Evolutionary conservation across 1,140 invertebrate genomes (phyloP).

Genomic region (Kradibia gibbosae): DNA sequence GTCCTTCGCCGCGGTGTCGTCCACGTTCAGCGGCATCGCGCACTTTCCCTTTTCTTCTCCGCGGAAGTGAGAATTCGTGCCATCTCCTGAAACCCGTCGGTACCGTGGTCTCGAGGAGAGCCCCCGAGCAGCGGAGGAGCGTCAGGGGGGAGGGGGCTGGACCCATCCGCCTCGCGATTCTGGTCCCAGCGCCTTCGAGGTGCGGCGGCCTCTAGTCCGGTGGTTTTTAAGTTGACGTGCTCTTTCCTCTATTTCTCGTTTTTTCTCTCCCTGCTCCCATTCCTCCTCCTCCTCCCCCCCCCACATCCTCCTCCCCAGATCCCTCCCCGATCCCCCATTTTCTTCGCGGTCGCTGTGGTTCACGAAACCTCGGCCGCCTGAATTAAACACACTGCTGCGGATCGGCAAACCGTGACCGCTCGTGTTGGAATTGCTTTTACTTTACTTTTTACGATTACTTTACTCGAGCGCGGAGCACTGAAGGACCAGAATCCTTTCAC

Average conservation of each 20-base stretch:
- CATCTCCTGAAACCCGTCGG: neutral
- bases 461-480: neutral
- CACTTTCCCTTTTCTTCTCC: constrained; percentile 64
- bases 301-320: no score
- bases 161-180: neutral
- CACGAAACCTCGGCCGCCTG: neutral
- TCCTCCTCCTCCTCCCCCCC: no score
- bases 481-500: neutral
- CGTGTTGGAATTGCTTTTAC: constrained; percentile 3
- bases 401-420: constrained; percentile 3
- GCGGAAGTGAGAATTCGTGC: constrained; percentile 62
- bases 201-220: no score
- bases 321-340: neutral
- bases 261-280: no score
- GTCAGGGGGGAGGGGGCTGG: no score
- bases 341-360: neutral
- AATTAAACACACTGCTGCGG: neutral
- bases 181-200: no score
- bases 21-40: constrained; percentile 51
- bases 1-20: neutral
- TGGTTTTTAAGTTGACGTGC: no score
- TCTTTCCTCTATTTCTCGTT: no score
- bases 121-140: no score
- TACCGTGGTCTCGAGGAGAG: neutral
- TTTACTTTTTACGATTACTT: constrained; percentile 12